Conservation (phyloP, 1,140 invertebrate genomes). For the Hestina assimilis region DNA sequence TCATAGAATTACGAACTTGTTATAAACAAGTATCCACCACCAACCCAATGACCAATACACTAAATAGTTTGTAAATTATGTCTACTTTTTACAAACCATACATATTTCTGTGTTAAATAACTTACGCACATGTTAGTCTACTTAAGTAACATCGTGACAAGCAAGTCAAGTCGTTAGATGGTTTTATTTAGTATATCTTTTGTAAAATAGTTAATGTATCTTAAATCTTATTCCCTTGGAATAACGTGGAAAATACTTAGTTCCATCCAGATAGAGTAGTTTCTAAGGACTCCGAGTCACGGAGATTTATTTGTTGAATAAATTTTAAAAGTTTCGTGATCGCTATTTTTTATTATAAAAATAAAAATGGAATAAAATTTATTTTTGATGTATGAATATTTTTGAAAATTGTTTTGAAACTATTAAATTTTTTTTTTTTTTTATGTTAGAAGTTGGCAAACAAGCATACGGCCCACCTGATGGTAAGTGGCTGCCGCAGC, state of each 20-base stretch:
- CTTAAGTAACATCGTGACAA: neutral
- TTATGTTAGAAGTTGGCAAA: too few relatives aligned
- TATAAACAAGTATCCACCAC: too few relatives aligned
- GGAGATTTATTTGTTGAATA: neutral
- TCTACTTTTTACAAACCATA: neutral
- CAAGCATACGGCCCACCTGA: too few relatives aligned
- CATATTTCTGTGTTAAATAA: conserved; percentile 14
- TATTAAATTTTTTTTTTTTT: too few relatives aligned
- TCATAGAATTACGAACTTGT: too few relatives aligned
- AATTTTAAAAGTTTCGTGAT: neutral
- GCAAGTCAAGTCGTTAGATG: neutral
- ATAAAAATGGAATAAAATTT: too few relatives aligned
- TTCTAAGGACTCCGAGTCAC: neutral
- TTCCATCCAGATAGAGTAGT: neutral
- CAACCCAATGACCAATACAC: too few relatives aligned
- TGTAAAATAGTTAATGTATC: neutral
- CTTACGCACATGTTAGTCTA: neutral
- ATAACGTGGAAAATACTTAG: neutral
- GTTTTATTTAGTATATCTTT: neutral
- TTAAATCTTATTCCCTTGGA: neutral
- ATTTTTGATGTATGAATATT: too few relatives aligned
- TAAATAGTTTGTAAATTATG: too few relatives aligned
- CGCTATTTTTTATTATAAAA: too few relatives aligned
- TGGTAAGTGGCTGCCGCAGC: too few relatives aligned
- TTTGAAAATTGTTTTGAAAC: too few relatives aligned